Conservation (phyloP, 1,140 invertebrate species). For the Chironomus tepperi region DNA sequence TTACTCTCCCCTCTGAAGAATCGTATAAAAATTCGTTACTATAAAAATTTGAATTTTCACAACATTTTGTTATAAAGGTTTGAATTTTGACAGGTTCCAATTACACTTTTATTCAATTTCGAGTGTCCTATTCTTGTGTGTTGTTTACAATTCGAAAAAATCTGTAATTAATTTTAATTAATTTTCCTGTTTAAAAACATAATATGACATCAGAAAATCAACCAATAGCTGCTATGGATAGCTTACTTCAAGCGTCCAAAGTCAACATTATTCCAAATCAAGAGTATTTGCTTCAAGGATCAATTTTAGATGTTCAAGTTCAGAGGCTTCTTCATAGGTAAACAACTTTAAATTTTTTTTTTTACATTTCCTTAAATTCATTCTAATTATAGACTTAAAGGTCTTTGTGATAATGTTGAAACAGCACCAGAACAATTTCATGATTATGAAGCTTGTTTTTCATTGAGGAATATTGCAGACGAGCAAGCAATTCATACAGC, state of each 20-base stretch:
- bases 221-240: constrained; percentile 61
- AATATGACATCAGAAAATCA: constrained; percentile 10
- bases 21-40: no score
- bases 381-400: constrained; percentile 52
- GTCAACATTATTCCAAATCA: constrained; percentile 81
- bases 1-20: no score
- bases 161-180: no score
- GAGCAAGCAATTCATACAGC: constrained; percentile 32
- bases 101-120: no score
- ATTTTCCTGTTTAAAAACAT: no score
- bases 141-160: no score
- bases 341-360: neutral
- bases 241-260: constrained; percentile 62
- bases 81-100: no score
- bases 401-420: constrained; percentile 91
- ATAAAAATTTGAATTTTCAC: no score
- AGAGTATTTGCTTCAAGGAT: constrained; percentile 85
- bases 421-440: constrained; percentile 82
- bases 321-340: constrained; percentile 81
- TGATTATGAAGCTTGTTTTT: constrained; percentile 83
- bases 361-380: neutral
- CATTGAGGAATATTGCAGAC: constrained; percentile 48
- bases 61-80: no score
- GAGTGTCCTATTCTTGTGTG: no score
- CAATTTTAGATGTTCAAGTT: constrained; percentile 82